Conservation (phyloP, 2,888 invertebrate species). For the Cyrtodaria siliqua region DNA sequence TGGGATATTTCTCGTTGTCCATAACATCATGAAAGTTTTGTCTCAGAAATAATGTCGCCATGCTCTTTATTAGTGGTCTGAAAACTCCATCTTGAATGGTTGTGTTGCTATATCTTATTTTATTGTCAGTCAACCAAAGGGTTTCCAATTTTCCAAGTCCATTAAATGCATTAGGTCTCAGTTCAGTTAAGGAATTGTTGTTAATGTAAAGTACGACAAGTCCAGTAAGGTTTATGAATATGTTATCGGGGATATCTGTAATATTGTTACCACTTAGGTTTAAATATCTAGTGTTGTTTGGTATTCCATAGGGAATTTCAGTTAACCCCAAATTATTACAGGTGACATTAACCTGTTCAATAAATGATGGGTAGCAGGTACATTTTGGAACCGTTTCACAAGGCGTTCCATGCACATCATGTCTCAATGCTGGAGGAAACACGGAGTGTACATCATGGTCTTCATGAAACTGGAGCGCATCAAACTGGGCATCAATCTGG, state of each 20-base stretch:
- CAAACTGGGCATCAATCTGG: too few species aligned
- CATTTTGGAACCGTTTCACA: too few species aligned
- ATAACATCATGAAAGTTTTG: not conserved
- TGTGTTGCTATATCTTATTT: conserved; percentile 2
- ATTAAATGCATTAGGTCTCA: conserved; percentile 1
- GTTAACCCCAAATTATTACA: too few species aligned
- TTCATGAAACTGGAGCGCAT: too few species aligned
- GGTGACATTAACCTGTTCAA: too few species aligned
- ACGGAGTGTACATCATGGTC: too few species aligned
- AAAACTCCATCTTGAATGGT: conserved; percentile 1
- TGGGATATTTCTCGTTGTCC: conserved; percentile 9
- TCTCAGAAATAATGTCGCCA: conserved; percentile 10
- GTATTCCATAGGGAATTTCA: too few species aligned
- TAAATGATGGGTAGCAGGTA: too few species aligned
- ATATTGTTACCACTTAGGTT: conserved; percentile 8
- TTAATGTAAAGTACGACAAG: conserved; percentile 19
- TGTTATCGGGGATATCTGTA: not conserved
- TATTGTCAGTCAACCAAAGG: conserved; percentile 10
- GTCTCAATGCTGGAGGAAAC: too few species aligned
- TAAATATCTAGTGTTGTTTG: too few species aligned
- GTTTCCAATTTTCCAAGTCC: conserved; percentile 21
- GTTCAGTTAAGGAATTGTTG: conserved; percentile 1
- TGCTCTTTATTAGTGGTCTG: conserved; percentile 1
- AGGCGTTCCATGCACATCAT: too few species aligned
- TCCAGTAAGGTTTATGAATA: conserved; percentile 17